Evolutionary conservation across 1,140 invertebrate genomes (phyloP).

Genomic region (Eciton burchellii): DNA sequence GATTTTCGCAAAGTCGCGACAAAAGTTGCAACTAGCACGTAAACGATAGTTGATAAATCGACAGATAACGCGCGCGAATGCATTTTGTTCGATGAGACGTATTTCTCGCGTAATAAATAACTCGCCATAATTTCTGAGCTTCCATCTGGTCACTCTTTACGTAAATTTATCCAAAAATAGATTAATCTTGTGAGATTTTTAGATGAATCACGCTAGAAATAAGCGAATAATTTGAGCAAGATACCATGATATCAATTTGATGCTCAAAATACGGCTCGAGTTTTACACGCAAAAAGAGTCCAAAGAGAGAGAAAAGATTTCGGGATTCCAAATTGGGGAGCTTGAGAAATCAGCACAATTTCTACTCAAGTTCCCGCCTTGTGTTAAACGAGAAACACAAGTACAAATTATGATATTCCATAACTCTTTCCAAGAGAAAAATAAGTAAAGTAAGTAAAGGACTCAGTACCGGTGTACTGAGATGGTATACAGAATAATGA

Average conservation of each 20-base stretch:
- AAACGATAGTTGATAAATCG: constrained; percentile 17
- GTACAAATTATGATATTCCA: constrained; percentile 33
- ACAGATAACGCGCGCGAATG: not conserved
- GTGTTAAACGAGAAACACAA: constrained; percentile 36
- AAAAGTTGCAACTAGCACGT: not conserved
- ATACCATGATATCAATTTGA: not conserved
- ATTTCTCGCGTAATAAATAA: not conserved
- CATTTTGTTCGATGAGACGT: not conserved
- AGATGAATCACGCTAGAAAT: not conserved
- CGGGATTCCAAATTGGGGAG: not conserved
- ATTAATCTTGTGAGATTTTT: not conserved
- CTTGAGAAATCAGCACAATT: constrained; percentile 30
- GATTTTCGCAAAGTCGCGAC: not conserved
- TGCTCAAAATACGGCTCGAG: not conserved
- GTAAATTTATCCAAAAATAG: not conserved
- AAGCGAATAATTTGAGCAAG: not conserved
- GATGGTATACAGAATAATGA: too few relatives aligned
- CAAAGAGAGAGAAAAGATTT: not conserved
- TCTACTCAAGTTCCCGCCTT: not conserved
- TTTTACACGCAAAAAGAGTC: not conserved
- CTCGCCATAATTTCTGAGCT: not conserved
- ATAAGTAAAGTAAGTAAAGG: not conserved
- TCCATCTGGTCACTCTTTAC: not conserved
- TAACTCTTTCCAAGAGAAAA: not conserved
- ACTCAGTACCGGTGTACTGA: too few relatives aligned